phyloP scores from a whole-genome alignment of 2,797 vertebrate species.

The Pangasius sanitwongsei region DNA sequence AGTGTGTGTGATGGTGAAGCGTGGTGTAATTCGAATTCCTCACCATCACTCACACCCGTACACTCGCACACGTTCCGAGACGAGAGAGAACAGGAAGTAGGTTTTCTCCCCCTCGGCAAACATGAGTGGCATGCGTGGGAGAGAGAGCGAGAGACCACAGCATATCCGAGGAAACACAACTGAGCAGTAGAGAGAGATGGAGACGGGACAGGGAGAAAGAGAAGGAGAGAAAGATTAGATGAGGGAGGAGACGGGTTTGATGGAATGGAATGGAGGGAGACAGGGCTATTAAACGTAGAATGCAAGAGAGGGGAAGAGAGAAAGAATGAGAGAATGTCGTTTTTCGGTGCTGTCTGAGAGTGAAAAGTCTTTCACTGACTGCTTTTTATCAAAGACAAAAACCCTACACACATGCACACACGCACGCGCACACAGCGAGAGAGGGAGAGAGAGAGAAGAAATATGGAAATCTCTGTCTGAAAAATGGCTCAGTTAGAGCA shows the following conservation, averaged over 20 bases:
- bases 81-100: constrained; percentile 19
- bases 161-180: background rate
- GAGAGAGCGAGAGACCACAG: constrained; percentile 2
- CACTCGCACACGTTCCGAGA: background rate
- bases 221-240: background rate
- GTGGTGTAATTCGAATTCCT: background rate
- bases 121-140: constrained; percentile 51
- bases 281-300: constrained; percentile 52
- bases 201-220: background rate
- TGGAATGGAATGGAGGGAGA: constrained; percentile 35
- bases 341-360: background rate
- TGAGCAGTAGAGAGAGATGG: background rate
- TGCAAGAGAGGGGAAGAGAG: background rate
- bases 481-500: constrained; percentile 8
- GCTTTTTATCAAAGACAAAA: constrained; percentile 23
- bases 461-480: constrained; percentile 8
- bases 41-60: background rate
- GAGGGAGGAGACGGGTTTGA: constrained; percentile 20
- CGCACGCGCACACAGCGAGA: background rate
- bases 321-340: background rate
- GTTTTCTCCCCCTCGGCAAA: constrained; percentile 10
- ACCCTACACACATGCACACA: background rate
- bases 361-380: constrained; percentile 20
- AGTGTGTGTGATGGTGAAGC: background rate
- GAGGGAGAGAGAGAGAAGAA: background rate